A percentile compares a stretch with the other conserved stretches of the same genome.
These are phyloP conservation scores for Mesochorus sp. DNA, from an alignment of 2,888 invertebrate genomes.

Conservation along the genomic window DNA sequence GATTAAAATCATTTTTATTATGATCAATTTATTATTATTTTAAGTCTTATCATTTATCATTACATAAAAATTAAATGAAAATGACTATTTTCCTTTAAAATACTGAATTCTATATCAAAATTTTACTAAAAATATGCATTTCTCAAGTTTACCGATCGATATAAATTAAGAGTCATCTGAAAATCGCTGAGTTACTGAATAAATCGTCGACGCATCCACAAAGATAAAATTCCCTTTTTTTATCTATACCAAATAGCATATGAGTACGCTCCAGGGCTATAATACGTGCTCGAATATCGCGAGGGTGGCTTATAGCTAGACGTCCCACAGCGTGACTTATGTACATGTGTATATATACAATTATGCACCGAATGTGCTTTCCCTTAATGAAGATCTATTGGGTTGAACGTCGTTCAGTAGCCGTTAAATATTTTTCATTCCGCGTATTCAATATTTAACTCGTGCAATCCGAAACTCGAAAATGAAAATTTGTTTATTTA, in stretches of 20 bases:
- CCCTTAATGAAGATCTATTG: constrained; percentile 78
- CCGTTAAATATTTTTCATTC: constrained; percentile 11
- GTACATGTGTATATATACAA: constrained; percentile 21
- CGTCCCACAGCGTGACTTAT: constrained; percentile 75
- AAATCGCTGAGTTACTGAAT: constrained; percentile 71
- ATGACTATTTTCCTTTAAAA: neutral
- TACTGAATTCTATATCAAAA: too few species aligned
- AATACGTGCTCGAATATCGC: constrained; percentile 75
- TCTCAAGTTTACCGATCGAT: constrained; percentile 34
- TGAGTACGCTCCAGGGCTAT: too few species aligned
- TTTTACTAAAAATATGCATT: too few species aligned
- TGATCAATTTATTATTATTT: neutral
- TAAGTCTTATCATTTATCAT: too few species aligned
- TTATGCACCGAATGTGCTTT: constrained; percentile 68
- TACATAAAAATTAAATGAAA: too few species aligned
- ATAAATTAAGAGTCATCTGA: constrained; percentile 71
- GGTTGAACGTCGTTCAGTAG: constrained; percentile 52
- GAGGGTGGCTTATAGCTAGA: constrained; percentile 76
- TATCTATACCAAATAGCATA: too few species aligned
- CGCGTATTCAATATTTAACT: neutral
- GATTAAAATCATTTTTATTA: neutral
- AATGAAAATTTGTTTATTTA: neutral
- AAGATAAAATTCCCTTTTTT: constrained; percentile 31
- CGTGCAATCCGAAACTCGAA: neutral
- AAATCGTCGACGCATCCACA: constrained; percentile 33